These are phyloP conservation scores for Zaprionus camerounensis DNA, from an alignment of 1,140 invertebrate species.

Conservation along the genomic window DNA sequence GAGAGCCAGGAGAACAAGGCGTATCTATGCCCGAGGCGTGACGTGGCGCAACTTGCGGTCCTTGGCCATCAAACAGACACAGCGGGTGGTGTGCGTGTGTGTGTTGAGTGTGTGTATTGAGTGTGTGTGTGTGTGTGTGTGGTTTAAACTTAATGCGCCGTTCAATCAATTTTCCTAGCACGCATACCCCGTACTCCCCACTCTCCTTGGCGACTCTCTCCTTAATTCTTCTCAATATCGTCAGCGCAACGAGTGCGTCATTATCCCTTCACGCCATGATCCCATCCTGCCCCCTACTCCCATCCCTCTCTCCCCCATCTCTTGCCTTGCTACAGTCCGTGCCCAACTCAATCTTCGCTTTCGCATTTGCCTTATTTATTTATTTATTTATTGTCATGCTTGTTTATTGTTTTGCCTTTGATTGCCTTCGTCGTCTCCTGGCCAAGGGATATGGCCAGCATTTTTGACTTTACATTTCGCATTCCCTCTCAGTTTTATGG, in stretches of 20 bases:
- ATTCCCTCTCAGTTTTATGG: neutral
- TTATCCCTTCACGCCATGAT: constrained; percentile 64
- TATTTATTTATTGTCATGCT: constrained; percentile 79
- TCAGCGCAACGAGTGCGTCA: constrained; percentile 55
- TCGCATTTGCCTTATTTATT: constrained; percentile 60
- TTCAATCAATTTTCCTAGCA: constrained; percentile 68
- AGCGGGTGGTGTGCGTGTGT: constrained; percentile 1
- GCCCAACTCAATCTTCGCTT: constrained; percentile 20
- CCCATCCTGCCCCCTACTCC: neutral
- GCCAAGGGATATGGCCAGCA: constrained; percentile 5
- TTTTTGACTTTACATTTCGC: constrained; percentile 28
- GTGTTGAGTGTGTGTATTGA: neutral
- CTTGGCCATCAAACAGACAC: constrained; percentile 7
- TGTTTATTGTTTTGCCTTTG: constrained; percentile 79
- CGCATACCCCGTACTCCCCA: neutral
- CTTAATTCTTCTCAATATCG: constrained; percentile 57
- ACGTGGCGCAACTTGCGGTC: constrained; percentile 18
- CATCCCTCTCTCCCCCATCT: neutral
- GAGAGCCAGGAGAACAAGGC: neutral
- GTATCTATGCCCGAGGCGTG: constrained; percentile 19
- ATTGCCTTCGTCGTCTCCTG: constrained; percentile 57
- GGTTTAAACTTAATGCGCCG: constrained; percentile 76
- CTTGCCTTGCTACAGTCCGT: neutral
- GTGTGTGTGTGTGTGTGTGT: constrained; percentile 33
- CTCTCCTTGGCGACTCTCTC: neutral